Evolutionary conservation across 2,888 invertebrate genomes (phyloP), one percentile per base, ranked within the genome.

Genomic region (Euplagia quadripunctaria): DNA sequence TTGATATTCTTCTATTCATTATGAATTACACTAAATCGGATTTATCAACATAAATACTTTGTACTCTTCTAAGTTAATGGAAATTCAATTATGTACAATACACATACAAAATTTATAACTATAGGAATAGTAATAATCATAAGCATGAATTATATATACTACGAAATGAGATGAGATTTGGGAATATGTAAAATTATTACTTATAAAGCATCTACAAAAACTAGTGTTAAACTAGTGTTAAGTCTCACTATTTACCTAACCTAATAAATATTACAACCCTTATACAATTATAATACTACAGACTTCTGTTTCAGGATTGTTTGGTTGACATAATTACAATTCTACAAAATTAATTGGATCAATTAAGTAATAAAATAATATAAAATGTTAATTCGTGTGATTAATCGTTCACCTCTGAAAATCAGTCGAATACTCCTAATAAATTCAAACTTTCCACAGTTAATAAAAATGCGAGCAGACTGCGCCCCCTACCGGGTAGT

Each of bases 41-140:
- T 89, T 89, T 85, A 86, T 88, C 86, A 92, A 91, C 90, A 90
- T 92, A 92, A 93, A 91, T 93, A 93, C 91, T 95, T 95, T 95
- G 95, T 95, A 95, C 95, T 94, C 90, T 94, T 91, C 94, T 94
- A 94, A 92, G 90, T 90, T 91, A 93, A 91, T 92, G 92, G 91
- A 94, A 92, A 91, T 90, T 90, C 85, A 89, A 91, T 91, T 94
- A 94, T 93, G 91, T 93, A 94, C 92, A 94, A 89, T 90, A 90
- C 87, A 89, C 86, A 89, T 87, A 89, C 85, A 86, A 82, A 86
- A 86, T 82, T 85, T 87, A 87, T 84, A 81, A 81, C 85, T 90
- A 90, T 83, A 85, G 82, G 87, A 83, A 78, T 82, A 80, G 77
- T 81, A 84, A 85, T 86, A 84, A 85, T 86, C 84, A 85, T 82